Base-by-base conservation (phyloP, 2,797 vertebrate species). In the Chlorospingus flavigularis region DNA sequence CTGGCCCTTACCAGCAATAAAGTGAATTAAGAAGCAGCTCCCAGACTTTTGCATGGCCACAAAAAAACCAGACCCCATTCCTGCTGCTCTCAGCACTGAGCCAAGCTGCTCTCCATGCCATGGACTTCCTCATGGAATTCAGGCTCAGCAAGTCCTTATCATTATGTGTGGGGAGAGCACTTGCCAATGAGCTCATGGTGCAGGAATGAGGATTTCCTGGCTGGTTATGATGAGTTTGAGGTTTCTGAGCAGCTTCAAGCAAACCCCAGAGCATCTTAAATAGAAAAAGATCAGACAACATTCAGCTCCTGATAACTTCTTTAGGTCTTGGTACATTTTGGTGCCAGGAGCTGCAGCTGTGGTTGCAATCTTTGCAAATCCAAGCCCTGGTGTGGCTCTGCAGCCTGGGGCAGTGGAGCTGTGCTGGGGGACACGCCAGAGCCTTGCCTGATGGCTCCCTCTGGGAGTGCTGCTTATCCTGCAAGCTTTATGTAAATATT, bases 401-500 rank as follows among this genome's bases (percentile, higher is more conserved):
- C 62, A 66, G 67, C 2, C 5, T 2, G 65, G 21, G 42, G 31
- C 83, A 40, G 70, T 33, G 43, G 58, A 18, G 80, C 66, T 17
- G 37, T 8, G 61, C 0, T 40, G 43, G 54, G 57, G 71, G 66
- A 6, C 26, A 4, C 1, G 54, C 51, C 33, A 31, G 93, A 94
- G 88, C 67, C 85, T 79, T 17, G 12, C 13, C 75, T 94, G 95
- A 85, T 73, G 92, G 97, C 91, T 97, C 94, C 94, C 96, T 75
- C 61, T 26, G 75, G 94, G 83, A 94, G 43, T 57, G 78, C 92
- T 95, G 93, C 77, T 97, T 97, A 97, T 94, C 97, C 94, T 68
- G 78, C 79, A 88, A 89, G 86, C 89, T 95, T 95, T 97, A 96
- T 97, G 95, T 94, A 98, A 91, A 87, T 96, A 96, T 96, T 97